These are phyloP conservation scores for Myripristis jacobus DNA, from an alignment of 2,797 vertebrate species.

Conservation along the genomic window DNA sequence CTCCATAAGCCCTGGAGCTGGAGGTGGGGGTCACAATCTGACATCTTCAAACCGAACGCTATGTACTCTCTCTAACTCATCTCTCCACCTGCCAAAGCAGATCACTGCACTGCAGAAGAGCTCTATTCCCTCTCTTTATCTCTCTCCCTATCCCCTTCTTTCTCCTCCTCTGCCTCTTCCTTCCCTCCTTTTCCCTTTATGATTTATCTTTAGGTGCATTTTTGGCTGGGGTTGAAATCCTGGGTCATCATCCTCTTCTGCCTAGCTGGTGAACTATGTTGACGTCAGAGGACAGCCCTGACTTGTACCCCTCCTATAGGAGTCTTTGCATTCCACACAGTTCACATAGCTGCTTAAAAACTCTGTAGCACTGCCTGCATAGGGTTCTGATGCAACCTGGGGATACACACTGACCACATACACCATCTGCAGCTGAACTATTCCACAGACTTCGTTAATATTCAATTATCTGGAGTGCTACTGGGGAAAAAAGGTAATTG, in stretches of 20 bases:
- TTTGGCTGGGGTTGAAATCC: conserved; percentile 30
- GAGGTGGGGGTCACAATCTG: conserved; percentile 23
- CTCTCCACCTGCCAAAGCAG: too few relatives aligned
- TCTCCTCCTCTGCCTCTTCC: neutral
- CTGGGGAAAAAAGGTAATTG: too few relatives aligned
- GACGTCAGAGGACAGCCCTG: conserved; percentile 49
- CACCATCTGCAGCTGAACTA: too few relatives aligned
- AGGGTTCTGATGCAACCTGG: neutral
- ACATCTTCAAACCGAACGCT: conserved; percentile 5
- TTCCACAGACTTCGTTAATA: too few relatives aligned
- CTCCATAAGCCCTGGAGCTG: neutral
- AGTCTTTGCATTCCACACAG: conserved; percentile 56
- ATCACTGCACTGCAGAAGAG: too few relatives aligned
- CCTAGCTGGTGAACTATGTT: conserved; percentile 33
- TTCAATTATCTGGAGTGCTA: too few relatives aligned
- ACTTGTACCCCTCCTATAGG: conserved; percentile 3
- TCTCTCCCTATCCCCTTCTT: neutral
- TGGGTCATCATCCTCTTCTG: conserved; percentile 36
- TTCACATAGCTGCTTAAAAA: conserved; percentile 20
- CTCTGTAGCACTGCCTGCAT: neutral
- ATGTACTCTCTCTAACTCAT: neutral
- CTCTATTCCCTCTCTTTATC: neutral
- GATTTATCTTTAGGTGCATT: conserved; percentile 16
- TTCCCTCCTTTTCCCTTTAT: neutral
- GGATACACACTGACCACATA: neutral